Evolutionary conservation across 2,888 invertebrate genomes (phyloP).

Genomic region (Chalcosyrphus nemorum): DNA sequence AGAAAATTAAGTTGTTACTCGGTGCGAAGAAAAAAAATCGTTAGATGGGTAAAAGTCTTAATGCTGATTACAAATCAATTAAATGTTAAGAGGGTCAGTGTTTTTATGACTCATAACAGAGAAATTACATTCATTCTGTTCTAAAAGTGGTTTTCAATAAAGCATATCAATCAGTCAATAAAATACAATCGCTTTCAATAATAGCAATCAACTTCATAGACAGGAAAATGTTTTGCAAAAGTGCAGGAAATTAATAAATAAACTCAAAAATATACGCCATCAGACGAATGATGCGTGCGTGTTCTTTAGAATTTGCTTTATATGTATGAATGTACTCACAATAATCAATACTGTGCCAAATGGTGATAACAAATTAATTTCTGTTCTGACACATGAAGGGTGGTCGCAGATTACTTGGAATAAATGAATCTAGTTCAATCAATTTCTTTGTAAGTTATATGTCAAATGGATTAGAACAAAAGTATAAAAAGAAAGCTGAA

Average conservation of each 20-base stretch:
- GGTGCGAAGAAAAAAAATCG: not conserved
- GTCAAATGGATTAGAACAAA: not conserved
- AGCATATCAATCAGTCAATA: not conserved
- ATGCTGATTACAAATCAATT: conserved; percentile 15
- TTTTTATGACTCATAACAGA: not conserved
- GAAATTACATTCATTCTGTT: not conserved
- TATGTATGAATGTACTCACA: not conserved
- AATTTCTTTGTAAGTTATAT: not conserved
- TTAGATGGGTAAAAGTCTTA: not conserved
- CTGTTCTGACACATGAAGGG: not conserved
- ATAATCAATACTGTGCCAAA: not conserved
- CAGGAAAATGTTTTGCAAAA: not conserved
- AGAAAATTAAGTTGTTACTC: not conserved
- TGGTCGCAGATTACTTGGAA: not conserved
- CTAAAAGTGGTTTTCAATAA: not conserved
- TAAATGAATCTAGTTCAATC: not conserved
- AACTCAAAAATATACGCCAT: not conserved
- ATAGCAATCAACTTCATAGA: not conserved
- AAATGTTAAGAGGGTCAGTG: conserved; percentile 21
- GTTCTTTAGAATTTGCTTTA: not conserved
- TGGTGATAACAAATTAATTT: not conserved
- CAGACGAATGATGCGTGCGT: not conserved
- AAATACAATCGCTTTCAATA: not conserved
- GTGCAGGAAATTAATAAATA: not conserved
- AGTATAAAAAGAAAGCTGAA: too few species aligned